Conservation (phyloP, 2,113 vertebrate genomes). For the Syngnathus scovelli region DNA sequence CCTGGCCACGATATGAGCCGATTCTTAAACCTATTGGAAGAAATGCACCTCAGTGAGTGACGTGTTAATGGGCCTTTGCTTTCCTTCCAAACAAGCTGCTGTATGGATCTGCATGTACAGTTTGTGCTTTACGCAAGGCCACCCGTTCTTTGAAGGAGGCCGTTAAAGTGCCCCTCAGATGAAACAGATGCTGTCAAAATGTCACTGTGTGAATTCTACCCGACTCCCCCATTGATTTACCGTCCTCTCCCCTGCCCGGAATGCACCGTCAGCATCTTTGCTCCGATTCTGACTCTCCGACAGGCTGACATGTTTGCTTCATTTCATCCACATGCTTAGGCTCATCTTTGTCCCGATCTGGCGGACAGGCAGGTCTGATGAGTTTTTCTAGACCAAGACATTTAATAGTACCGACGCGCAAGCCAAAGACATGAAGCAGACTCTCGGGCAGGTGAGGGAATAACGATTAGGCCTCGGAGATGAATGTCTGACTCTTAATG, state of each 20-base stretch:
- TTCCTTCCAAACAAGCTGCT: not conserved
- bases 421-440: not conserved
- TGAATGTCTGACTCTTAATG: slow-evolving; percentile 4
- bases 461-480: slow-evolving; percentile 1
- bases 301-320: not conserved
- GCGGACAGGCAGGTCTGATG: not conserved
- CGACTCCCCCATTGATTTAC: slow-evolving; percentile 1
- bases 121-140: not conserved
- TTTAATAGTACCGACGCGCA: not conserved
- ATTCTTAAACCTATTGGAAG: not conserved
- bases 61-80: not conserved
- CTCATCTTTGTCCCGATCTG: not conserved
- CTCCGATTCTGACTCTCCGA: not conserved
- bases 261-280: slow-evolving; percentile 1
- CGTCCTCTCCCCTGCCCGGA: not conserved
- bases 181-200: slow-evolving; percentile 7
- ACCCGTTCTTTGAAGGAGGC: not conserved
- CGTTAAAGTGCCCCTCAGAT: slow-evolving; percentile 1
- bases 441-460: not conserved
- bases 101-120: not conserved
- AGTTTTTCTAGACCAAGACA: not conserved
- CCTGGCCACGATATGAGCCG: not conserved
- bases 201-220: slow-evolving; percentile 3
- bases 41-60: slow-evolving; percentile 1
- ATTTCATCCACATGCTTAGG: not conserved